Evolutionary conservation across 2,113 vertebrate genomes (phyloP).

Genomic region (Columbina picui): DNA sequence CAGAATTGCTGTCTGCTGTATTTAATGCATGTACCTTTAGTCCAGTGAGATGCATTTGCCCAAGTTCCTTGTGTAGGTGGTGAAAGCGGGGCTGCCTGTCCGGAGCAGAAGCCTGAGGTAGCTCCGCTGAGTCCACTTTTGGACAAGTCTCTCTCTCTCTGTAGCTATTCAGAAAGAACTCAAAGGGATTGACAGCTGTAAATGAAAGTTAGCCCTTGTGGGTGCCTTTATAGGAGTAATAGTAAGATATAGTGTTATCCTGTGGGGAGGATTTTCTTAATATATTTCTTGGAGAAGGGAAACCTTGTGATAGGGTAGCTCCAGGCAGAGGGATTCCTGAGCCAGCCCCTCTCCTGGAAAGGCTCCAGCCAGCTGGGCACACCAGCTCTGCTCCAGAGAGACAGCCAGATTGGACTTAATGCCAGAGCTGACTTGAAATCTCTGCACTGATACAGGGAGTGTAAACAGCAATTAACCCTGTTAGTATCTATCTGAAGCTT

Average conservation of each 20-base stretch:
- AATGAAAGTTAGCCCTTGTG: not conserved
- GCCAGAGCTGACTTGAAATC: not conserved
- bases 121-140: not conserved
- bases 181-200: not conserved
- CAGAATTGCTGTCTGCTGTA: not conserved
- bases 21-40: not conserved
- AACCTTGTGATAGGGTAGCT: rapidly evolving
- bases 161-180: not conserved
- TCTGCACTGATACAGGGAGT: not conserved
- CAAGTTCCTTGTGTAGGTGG: not conserved
- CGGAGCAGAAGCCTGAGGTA: not conserved
- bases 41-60: not conserved
- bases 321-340: not conserved
- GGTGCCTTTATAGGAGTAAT: not conserved
- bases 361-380: not conserved
- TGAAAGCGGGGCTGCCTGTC: rapidly evolving
- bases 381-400: not conserved
- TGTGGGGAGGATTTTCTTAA: not conserved
- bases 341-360: not conserved
- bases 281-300: not conserved
- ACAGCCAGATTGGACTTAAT: not conserved
- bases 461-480: not conserved
- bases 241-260: not conserved
- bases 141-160: not conserved
- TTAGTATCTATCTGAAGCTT: not conserved